A percentile compares a stretch with the other conserved stretches of the same genome.
These are phyloP conservation scores for Sarcophaga carnaria DNA, from an alignment of 2,888 invertebrate species.

Conservation along the genomic window DNA sequence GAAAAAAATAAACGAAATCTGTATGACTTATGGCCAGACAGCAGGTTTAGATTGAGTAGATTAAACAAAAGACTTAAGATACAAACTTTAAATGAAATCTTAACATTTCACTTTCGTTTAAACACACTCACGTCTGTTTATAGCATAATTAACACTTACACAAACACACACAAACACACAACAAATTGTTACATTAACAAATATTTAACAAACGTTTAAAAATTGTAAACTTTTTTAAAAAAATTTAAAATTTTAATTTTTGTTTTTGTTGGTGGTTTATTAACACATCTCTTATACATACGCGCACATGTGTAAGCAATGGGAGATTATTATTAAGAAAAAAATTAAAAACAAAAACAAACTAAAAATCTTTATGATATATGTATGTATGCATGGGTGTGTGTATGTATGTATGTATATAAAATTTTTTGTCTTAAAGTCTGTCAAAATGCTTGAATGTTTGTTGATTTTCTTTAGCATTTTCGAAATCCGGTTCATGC, in stretches of 20 bases:
- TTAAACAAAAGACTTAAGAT: conserved; percentile 47
- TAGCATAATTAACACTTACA: conserved; percentile 27
- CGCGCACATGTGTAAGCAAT: not conserved
- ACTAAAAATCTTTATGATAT: not conserved
- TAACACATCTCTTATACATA: not conserved
- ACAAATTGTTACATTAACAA: too few species aligned
- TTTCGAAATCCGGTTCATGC: conserved; percentile 66
- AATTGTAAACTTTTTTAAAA: too few species aligned
- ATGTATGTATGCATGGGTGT: not conserved
- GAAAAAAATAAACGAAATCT: too few species aligned
- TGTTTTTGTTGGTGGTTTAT: not conserved
- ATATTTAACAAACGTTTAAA: too few species aligned
- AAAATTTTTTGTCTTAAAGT: not conserved
- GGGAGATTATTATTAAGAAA: not conserved
- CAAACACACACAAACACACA: not conserved
- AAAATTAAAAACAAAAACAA: not conserved
- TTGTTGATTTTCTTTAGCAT: conserved; percentile 30
- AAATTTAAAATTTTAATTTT: too few species aligned
- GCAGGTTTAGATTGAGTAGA: not conserved
- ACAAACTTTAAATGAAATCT: conserved; percentile 26
- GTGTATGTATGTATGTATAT: not conserved
- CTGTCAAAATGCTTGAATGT: not conserved
- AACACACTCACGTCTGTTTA: not conserved
- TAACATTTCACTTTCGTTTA: conserved; percentile 8
- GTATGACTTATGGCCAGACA: too few species aligned